phyloP scores from a whole-genome alignment of 92 coral and sea anemone species.

The Diadumene lineata region DNA sequence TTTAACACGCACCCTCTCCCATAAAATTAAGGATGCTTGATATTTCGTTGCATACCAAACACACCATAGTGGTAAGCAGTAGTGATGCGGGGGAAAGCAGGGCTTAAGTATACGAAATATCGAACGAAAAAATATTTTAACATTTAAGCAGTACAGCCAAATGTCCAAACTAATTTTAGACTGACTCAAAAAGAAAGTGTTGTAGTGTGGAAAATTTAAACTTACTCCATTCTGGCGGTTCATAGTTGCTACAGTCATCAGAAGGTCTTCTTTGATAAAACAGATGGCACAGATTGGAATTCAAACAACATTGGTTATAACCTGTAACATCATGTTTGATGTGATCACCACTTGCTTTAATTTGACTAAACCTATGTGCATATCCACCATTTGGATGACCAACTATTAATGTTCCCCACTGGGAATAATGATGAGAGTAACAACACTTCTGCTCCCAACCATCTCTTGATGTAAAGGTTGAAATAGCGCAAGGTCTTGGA shows the following conservation, averaged over 20 bases:
- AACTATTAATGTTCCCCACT: slow-evolving; percentile 26
- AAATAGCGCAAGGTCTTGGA: slow-evolving; percentile 8
- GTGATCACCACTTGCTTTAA: neutral
- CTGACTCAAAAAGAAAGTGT: neutral
- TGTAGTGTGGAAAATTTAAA: neutral
- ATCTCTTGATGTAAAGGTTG: slow-evolving; percentile 27
- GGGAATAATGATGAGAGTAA: slow-evolving; percentile 6
- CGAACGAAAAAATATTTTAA: too few species aligned
- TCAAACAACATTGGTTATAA: slow-evolving; percentile 28
- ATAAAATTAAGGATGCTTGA: too few species aligned
- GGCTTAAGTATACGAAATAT: too few species aligned
- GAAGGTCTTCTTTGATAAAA: slow-evolving; percentile 37
- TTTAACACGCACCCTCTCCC: too few species aligned
- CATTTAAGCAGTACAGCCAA: neutral
- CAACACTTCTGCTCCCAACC: slow-evolving; percentile 44
- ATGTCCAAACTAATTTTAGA: neutral
- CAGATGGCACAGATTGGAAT: slow-evolving; percentile 24
- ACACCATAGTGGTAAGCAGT: too few species aligned
- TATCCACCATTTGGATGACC: slow-evolving; percentile 47
- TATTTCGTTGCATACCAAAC: too few species aligned
- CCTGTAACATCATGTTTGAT: slow-evolving; percentile 2
- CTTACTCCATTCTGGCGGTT: slow-evolving; percentile 47
- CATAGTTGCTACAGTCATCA: slow-evolving; percentile 32
- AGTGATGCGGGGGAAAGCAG: too few species aligned
- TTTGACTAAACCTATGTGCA: slow-evolving; percentile 9